phyloP scores from a whole-genome alignment of 2,113 vertebrate genomes.

The Trematomus loennbergii region DNA sequence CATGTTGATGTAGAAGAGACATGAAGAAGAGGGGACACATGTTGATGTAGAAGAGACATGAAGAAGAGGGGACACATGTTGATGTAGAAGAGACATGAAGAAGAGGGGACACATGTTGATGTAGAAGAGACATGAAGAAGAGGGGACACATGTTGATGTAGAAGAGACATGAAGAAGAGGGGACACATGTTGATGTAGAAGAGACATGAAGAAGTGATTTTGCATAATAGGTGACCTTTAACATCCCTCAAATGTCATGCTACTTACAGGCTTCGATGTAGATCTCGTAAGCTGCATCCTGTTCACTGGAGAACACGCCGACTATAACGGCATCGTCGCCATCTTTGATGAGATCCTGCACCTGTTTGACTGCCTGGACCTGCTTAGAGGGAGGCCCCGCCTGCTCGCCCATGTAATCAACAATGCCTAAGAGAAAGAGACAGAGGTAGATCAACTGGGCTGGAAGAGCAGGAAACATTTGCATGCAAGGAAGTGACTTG shows the following conservation, averaged over 20 bases:
- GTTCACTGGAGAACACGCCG: slow-evolving; percentile 88
- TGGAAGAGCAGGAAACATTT: not conserved
- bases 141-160: no score
- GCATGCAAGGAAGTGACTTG: not conserved
- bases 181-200: no score
- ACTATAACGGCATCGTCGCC: slow-evolving; percentile 92
- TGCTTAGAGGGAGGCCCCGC: slow-evolving; percentile 94
- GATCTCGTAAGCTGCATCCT: slow-evolving; percentile 86
- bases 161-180: no score
- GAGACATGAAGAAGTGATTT: no score
- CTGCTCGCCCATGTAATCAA: slow-evolving; percentile 94
- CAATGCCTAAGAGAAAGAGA: slow-evolving; percentile 85
- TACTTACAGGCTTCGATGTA: slow-evolving; percentile 94
- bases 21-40: no score
- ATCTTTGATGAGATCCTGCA: slow-evolving; percentile 93
- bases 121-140: no score
- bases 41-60: no score
- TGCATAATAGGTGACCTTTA: no score
- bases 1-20: no score
- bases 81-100: no score
- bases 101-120: no score
- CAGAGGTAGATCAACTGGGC: not conserved
- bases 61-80: no score
- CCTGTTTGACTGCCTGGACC: slow-evolving; percentile 89
- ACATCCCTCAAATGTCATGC: not conserved